These are phyloP conservation scores for Salvator merianae DNA, from an alignment of 2,113 vertebrate species.

Conservation along the genomic window DNA sequence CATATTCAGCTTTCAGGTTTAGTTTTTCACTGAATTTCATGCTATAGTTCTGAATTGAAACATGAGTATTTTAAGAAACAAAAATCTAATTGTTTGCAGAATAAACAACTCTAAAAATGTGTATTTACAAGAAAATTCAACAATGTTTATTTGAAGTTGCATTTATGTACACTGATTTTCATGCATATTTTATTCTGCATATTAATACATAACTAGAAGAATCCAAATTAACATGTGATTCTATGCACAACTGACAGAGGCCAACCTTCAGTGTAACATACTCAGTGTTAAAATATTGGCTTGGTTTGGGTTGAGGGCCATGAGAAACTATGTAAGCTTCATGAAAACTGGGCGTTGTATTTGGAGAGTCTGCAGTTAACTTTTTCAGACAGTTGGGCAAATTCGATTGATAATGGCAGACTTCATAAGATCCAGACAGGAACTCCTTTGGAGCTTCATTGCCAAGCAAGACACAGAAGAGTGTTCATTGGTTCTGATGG, in stretches of 20 bases:
- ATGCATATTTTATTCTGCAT: too few relatives aligned
- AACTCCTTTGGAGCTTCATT: too few relatives aligned
- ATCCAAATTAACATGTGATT: too few relatives aligned
- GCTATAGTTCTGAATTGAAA: neutral
- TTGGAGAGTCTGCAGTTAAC: neutral
- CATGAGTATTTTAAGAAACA: neutral
- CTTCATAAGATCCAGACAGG: too few relatives aligned
- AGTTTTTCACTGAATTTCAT: neutral
- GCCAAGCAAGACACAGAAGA: too few relatives aligned
- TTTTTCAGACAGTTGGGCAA: neutral
- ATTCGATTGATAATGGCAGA: too few relatives aligned
- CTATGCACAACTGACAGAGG: too few relatives aligned
- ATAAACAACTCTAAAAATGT: too few relatives aligned
- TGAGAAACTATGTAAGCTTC: neutral
- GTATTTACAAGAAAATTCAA: neutral
- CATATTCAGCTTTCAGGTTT: neutral
- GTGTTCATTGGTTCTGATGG: neutral
- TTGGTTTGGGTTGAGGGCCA: neutral
- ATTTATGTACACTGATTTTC: neutral
- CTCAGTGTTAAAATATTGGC: neutral
- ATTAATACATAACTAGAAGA: too few relatives aligned
- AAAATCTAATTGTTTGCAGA: neutral
- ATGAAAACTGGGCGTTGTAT: neutral
- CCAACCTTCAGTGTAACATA: neutral
- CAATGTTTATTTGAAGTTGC: neutral